Base-by-base conservation (phyloP, 2,113 vertebrate genomes). In the Daubentonia madagascariensis region DNA sequence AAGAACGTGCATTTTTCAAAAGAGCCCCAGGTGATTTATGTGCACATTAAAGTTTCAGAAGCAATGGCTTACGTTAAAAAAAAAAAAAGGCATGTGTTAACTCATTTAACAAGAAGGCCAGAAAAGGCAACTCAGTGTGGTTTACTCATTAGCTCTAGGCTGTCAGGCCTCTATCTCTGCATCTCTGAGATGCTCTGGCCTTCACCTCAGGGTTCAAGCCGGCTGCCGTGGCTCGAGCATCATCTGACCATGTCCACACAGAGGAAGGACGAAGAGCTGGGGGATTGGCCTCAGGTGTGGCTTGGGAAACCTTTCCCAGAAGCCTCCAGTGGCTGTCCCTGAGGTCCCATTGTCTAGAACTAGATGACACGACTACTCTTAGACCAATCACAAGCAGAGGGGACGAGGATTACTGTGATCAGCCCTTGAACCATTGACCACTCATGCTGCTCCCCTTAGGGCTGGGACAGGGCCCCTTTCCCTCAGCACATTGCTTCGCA, bases 1-100 rank as follows among this genome's bases (percentile, higher is more conserved):
- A 8, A 65, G 35, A 65, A 65, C 6, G 23, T 30, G 35, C 5
- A 52, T 18, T 50, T 37, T 0, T 0, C 57, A 8, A 4, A 2
- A 76, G 23, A 50, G 23, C 14, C 72, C 35, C 40, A 28, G 72
- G 6, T 37, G 43, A 63, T 22, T 90, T 35, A 22, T 0, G 1
- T 20, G 57, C 14, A 8, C 57, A 2, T 48, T 28, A 12, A 63
- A 61, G 57, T 78, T 13, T 63, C 72, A 59, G 18, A 75, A 61
- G 40, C 18, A 35, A 30, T 13, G 8, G 32, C 57, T 23, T 73
- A 59, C 23, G 13, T 75, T 59, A 73, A 22, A 23, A 20, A n/a
- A n/a, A n/a, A n/a, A n/a, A 85, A 35, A 78, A 88, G 68, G 6
- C 25, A 5, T 23, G 50, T 57, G 54, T 43, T 32, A 43, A 30